Percentiles rank a stretch among this genome's conserved stretches.
phyloP scores from a whole-genome alignment of 2,113 vertebrate species.

The Scomber scombrus region DNA sequence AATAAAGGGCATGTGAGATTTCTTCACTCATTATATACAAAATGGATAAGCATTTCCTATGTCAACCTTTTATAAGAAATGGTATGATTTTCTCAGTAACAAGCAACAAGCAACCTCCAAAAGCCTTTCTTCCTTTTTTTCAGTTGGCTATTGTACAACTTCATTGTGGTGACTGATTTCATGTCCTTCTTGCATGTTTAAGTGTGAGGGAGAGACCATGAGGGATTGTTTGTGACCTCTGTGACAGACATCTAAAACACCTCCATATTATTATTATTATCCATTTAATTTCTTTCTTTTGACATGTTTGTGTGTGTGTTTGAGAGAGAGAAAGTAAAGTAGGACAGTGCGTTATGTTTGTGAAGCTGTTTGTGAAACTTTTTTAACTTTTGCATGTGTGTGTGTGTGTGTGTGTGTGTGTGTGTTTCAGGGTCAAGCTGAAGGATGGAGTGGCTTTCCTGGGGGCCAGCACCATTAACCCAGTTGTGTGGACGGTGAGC shows the following conservation, averaged over 20 bases:
- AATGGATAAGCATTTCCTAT: background rate
- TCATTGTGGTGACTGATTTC: background rate
- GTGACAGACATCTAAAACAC: background rate
- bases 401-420: background rate
- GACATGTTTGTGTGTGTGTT: background rate
- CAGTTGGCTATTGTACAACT: background rate
- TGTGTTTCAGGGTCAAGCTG: slow-evolving; percentile 89
- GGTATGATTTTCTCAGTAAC: too few species aligned
- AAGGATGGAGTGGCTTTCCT: slow-evolving; percentile 90
- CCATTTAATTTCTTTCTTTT: too few species aligned
- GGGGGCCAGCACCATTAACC: slow-evolving; percentile 89
- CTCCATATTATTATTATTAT: too few species aligned
- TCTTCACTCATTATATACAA: background rate
- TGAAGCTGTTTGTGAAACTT: background rate
- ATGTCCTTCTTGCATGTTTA: background rate
- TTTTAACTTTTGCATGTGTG: slow-evolving; percentile 4
- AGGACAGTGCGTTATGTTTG: too few species aligned
- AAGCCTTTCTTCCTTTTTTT: background rate
- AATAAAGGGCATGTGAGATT: background rate
- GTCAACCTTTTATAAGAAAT: background rate
- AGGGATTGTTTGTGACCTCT: background rate
- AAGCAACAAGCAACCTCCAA: too few species aligned
- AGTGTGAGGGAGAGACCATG: background rate
- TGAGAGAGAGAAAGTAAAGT: too few species aligned
- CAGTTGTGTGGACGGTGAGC: slow-evolving; percentile 89